Conservation (phyloP, 2,797 vertebrate genomes). For the Micropoecilia bifurca region DNA sequence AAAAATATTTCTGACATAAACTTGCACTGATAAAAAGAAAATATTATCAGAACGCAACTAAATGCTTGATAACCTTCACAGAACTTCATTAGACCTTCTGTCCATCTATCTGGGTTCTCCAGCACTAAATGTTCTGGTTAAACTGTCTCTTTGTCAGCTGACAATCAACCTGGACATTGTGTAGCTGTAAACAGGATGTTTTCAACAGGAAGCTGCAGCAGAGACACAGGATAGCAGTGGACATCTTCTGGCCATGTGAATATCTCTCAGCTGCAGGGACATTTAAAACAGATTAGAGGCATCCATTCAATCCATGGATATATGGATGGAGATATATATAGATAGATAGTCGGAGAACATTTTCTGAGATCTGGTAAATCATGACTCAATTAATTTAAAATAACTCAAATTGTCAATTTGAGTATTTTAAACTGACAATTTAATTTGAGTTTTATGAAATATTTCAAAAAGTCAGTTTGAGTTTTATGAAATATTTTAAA, state of each 20-base stretch:
- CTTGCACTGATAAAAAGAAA: neutral
- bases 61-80: neutral
- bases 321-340: too few species aligned
- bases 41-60: neutral
- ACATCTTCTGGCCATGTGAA: neutral
- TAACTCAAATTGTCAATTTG: too few species aligned
- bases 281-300: too few species aligned
- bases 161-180: neutral
- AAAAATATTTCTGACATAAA: neutral
- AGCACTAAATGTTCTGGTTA: neutral
- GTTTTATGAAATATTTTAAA: too few species aligned
- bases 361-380: too few species aligned
- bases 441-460: too few species aligned
- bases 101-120: neutral
- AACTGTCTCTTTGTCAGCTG: neutral
- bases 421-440: too few species aligned
- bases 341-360: too few species aligned
- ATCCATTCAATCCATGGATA: too few species aligned
- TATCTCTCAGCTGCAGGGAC: neutral
- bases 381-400: too few species aligned
- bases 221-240: neutral
- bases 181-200: neutral
- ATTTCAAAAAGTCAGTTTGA: too few species aligned
- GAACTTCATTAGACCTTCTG: neutral
- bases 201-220: neutral